Conservation (phyloP, 2,888 invertebrate species). For the Pterostichus niger region DNA sequence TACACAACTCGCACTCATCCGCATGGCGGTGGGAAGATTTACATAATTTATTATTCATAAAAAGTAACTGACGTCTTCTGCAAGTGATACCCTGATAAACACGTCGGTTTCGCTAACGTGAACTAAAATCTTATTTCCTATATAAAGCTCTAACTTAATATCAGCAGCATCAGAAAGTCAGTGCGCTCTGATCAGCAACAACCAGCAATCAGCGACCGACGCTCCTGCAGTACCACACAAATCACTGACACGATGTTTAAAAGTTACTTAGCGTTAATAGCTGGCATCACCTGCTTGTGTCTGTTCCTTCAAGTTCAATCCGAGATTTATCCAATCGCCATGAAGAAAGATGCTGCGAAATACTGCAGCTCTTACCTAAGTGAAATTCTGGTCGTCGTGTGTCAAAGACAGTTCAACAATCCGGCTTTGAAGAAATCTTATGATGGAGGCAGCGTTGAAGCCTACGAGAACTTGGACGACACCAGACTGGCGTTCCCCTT, state of each 20-base stretch:
- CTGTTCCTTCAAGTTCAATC: conserved; percentile 40
- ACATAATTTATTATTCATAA: conserved; percentile 34
- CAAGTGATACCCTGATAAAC: background rate
- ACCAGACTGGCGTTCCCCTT: conserved; percentile 71
- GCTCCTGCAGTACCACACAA: background rate
- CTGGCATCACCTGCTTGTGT: conserved; percentile 23
- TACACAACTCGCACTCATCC: no score
- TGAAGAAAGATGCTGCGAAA: conserved; percentile 66
- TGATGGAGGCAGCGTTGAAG: conserved; percentile 47
- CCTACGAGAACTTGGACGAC: conserved; percentile 39
- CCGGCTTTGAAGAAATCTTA: conserved; percentile 73
- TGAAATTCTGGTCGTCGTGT: conserved; percentile 73
- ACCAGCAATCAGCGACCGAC: background rate
- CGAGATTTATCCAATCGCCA: conserved; percentile 13
- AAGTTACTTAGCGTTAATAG: conserved; percentile 5
- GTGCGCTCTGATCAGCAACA: background rate
- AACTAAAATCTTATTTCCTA: background rate
- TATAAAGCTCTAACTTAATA: background rate
- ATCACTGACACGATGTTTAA: conserved; percentile 22
- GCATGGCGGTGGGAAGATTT: background rate
- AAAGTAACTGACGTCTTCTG: background rate
- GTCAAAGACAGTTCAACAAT: conserved; percentile 74
- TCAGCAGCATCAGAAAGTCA: background rate
- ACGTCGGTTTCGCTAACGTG: background rate
- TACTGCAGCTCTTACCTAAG: conserved; percentile 75